Percentiles rank a stretch among this genome's conserved stretches.
Conservation (phyloP, 1,140 invertebrate species). For the Drosophila nannoptera region DNA sequence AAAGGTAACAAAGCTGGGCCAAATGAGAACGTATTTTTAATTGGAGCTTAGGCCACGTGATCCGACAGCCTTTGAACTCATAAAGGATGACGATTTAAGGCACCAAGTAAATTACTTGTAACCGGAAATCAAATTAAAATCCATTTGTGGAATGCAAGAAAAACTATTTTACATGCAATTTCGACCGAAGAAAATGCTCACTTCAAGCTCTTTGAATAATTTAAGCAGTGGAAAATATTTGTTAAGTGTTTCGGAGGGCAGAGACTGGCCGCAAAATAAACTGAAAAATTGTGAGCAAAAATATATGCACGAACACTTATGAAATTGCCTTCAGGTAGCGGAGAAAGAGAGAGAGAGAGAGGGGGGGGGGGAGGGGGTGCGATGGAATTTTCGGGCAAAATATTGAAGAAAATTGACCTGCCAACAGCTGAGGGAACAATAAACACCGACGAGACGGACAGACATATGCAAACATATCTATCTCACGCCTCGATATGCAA, state of each 20-base stretch:
- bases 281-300: conserved; percentile 27
- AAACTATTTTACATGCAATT: background rate
- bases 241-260: conserved; percentile 8
- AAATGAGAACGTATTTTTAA: background rate
- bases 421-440: conserved; percentile 29
- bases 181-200: conserved; percentile 1
- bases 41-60: background rate
- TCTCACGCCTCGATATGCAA: conserved; percentile 19
- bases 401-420: conserved; percentile 32
- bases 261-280: conserved; percentile 35
- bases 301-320: conserved; percentile 23
- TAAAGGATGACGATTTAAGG: no score
- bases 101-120: conserved; percentile 6
- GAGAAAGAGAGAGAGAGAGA: background rate
- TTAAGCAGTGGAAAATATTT: conserved; percentile 26
- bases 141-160: background rate
- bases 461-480: conserved; percentile 5
- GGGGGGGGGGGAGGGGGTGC: background rate
- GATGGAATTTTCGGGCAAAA: conserved; percentile 36
- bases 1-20: conserved; percentile 4
- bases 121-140: conserved; percentile 2
- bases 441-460: conserved; percentile 14
- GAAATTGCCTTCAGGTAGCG: conserved; percentile 27
- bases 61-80: no score
- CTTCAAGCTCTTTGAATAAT: conserved; percentile 23